Evolutionary conservation across 2,113 vertebrate species (phyloP).

Genomic region (Alouatta palliata): DNA sequence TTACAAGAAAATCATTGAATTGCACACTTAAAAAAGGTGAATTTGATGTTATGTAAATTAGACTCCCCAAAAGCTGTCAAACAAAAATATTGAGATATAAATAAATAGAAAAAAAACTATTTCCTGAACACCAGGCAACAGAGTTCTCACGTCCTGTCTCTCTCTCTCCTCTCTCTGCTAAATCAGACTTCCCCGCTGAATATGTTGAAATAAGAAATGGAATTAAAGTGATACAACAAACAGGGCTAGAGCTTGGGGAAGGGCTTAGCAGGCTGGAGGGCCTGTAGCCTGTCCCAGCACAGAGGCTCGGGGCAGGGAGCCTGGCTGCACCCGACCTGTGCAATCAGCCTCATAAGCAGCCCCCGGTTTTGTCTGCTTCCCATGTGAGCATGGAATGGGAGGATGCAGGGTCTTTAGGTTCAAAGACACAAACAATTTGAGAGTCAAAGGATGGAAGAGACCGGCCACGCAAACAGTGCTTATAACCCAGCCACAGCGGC

Average conservation of each 20-base stretch:
- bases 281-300: fast-evolving
- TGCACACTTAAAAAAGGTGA: neutral
- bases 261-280: fast-evolving
- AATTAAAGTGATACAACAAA: fast-evolving
- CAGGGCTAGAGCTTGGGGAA: fast-evolving
- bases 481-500: fast-evolving
- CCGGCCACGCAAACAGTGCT: fast-evolving
- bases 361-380: fast-evolving
- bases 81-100: neutral
- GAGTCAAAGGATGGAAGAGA: fast-evolving
- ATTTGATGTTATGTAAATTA: neutral
- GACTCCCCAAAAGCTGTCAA: neutral
- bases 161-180: fast-evolving
- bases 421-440: neutral
- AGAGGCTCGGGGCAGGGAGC: fast-evolving
- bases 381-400: fast-evolving
- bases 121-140: fast-evolving
- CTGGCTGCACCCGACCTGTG: fast-evolving
- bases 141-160: fast-evolving
- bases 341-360: fast-evolving
- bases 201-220: fast-evolving
- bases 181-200: fast-evolving
- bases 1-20: neutral
- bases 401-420: fast-evolving
- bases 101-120: fast-evolving